These are phyloP conservation scores for Bettongia penicillata DNA, from an alignment of 2,113 vertebrate species.

Conservation along the genomic window DNA sequence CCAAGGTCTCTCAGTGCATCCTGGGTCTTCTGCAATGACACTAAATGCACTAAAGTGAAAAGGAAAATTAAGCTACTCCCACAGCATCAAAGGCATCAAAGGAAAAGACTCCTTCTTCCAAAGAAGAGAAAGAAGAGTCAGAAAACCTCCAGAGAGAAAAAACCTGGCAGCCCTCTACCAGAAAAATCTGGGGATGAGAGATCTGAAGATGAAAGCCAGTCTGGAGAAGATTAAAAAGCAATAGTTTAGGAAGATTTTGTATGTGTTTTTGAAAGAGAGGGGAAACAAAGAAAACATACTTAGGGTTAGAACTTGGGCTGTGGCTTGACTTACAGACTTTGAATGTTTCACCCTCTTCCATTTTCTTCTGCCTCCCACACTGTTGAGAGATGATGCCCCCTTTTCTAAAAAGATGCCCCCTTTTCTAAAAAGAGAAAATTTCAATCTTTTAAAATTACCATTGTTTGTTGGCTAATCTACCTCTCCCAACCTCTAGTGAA, in stretches of 20 bases:
- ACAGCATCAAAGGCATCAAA: constrained; percentile 93
- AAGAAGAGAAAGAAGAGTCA: constrained; percentile 94
- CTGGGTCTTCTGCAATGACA: constrained; percentile 90
- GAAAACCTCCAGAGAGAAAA: constrained; percentile 90
- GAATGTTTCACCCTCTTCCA: constrained; percentile 65
- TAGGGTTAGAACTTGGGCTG: constrained; percentile 87
- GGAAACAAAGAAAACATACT: constrained; percentile 81
- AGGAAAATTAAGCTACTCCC: constrained; percentile 83
- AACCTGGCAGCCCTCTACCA: constrained; percentile 89
- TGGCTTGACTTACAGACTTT: constrained; percentile 89
- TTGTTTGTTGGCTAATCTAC: constrained; percentile 74
- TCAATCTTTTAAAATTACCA: constrained; percentile 80
- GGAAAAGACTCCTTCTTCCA: constrained; percentile 96
- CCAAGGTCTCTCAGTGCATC: too few relatives aligned
- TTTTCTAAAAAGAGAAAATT: too few relatives aligned
- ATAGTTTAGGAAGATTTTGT: constrained; percentile 80
- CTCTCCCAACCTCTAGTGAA: constrained; percentile 76
- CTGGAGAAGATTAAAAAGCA: constrained; percentile 95
- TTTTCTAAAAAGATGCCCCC: too few relatives aligned
- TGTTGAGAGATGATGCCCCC: neutral
- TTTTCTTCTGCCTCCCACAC: neutral
- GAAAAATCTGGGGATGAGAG: constrained; percentile 95
- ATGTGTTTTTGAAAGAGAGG: constrained; percentile 54
- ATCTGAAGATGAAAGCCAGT: constrained; percentile 95
- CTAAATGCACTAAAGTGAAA: constrained; percentile 86